phyloP scores from a whole-genome alignment of 2,797 vertebrate genomes.

The Sciurus vulgaris region DNA sequence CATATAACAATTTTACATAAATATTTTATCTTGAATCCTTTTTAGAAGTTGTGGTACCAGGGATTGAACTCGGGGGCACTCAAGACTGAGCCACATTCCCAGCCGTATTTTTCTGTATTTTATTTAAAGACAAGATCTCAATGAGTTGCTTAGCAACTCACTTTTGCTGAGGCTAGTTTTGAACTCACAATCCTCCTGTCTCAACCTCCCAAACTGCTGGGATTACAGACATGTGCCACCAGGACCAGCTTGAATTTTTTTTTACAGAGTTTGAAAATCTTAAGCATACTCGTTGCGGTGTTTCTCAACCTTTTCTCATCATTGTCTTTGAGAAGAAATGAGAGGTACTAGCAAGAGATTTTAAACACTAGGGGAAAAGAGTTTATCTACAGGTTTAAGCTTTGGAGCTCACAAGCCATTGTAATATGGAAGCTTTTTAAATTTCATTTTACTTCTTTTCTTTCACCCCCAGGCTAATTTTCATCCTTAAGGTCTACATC shows the following conservation, averaged over 20 bases:
- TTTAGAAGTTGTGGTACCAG: too few species aligned
- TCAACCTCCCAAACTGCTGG: too few species aligned
- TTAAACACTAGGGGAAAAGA: background rate
- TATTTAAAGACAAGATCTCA: too few species aligned
- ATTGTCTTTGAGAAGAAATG: background rate
- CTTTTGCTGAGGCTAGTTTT: too few species aligned
- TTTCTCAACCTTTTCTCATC: background rate
- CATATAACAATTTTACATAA: background rate
- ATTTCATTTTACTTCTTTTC: background rate
- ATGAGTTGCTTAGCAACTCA: too few species aligned
- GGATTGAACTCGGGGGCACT: too few species aligned
- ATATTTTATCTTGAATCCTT: slow-evolving; percentile 39
- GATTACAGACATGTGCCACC: too few species aligned
- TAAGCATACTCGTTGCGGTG: background rate
- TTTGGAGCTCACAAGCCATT: background rate
- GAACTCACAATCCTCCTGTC: too few species aligned
- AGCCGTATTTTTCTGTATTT: too few species aligned
- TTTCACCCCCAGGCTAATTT: background rate
- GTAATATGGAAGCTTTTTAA: background rate
- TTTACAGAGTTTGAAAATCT: background rate
- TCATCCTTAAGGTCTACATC: fast-evolving
- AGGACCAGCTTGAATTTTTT: background rate
- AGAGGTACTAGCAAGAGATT: background rate
- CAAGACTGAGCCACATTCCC: too few species aligned
- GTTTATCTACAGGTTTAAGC: background rate